Base-by-base conservation (phyloP, 2,888 invertebrate genomes). In the Orgyia antiqua region DNA sequence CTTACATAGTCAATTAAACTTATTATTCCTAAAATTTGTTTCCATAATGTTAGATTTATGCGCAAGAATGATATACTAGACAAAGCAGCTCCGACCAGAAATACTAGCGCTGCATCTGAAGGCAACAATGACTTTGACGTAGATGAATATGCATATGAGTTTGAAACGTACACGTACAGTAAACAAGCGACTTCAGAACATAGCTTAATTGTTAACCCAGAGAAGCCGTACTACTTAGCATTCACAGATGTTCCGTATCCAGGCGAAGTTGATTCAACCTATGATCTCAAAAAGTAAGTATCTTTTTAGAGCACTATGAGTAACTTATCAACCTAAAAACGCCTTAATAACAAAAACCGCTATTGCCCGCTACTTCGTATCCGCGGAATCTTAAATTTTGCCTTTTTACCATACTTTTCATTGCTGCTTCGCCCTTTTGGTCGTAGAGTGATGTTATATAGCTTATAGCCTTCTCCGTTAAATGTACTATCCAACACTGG, bases 231-330 rank as follows among this genome's bases (percentile, higher is more conserved):
- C 41, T 83, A 75, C 30, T 42, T 84, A 36, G 62, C 79, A 1
- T 41, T 82, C 0, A 77, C 79, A 4, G 82, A 86, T 39, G 75
- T 83, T 1, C 68, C 64, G 1, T 80, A 82, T 36, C 79, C 79
- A 1, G 78, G 63, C 10, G 84, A 86, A 48, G 53, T 63, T 5
- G 69, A 70, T 41, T 86, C 84, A 0, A 62, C 60, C 9, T 79
- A 60, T 42, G 65, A 86, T 49, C 53, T 84, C 13, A 76, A 68
- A 49, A 80, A 73, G 84, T 82, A 10, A 33, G 53, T 51, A 12
- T 27, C 10, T 12, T 3, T 27, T 9, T 20, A 10, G n/a, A 12
- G 6, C 13, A 23, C 7, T 17, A 7, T 17, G 7, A 17, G 17
- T 17, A 17, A 7, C 17, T 4, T 4, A 5, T 7, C 17, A 17